Evolutionary conservation across 2,113 vertebrate genomes (phyloP), one percentile per base, ranked within the genome.

Genomic region (Catharus bicknelli): DNA sequence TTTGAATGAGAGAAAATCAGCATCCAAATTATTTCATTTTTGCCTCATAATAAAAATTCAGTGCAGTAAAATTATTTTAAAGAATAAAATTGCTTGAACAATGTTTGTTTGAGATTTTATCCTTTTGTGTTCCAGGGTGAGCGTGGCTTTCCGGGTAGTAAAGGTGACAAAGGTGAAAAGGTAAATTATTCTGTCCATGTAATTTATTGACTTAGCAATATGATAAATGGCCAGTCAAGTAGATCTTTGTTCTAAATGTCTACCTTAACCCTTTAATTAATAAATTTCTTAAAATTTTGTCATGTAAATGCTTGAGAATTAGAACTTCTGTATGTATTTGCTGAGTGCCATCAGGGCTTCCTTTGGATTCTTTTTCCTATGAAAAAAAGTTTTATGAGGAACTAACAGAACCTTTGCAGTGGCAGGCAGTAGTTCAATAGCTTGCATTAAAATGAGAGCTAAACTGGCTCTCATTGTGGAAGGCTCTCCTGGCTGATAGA

Each of bases 91-190:
- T 79, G 27, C 66, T 91, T 88, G n/a, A 84, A 50, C 32, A 75
- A 21, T 77, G 0, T 72, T 69, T 72, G 15, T 73, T 76, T 75
- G 53, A 70, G 25, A 48, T 84, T 59, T 75, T 48, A 93, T 43
- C 36, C 7, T n/a, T 84, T 83, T 92, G 7, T 95, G 45, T 90
- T 96, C 18, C 81, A 98, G 98, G 98, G 97, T 94, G 97, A 98
- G 26, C 96, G 34, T 95, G 98, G 98, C 51, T 91, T 95, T 54
- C 55, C 79, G 7, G 98, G 98, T 76, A 95, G 45, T 67, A 97
- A 97, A 97, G 98, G 98, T 78, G 95, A 98, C 93, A 86, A 47
- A 86, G 98, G 97, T 43, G 92, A 97, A 95, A 97, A 98, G 97
- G 98, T 97, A 97, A 96, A 79, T 88, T 51, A 43, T 83, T 58